phyloP scores from a whole-genome alignment of 2,113 vertebrate genomes.

The Aegotheles bennettii region DNA sequence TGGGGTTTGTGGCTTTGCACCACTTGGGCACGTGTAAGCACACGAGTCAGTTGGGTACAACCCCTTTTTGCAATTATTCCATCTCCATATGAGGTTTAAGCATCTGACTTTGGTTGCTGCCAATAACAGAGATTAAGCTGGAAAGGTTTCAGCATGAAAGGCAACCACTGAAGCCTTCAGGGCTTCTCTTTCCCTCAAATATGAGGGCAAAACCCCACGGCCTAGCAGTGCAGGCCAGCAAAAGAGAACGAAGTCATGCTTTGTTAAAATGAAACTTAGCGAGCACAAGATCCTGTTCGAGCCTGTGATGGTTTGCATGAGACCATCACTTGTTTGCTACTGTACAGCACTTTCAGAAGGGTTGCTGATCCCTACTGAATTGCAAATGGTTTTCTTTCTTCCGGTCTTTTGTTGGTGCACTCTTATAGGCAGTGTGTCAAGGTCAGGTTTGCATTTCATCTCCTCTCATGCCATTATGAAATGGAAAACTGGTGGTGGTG shows the following conservation, averaged over 20 bases:
- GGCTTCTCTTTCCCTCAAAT: neutral
- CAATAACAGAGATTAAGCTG: slow-evolving; percentile 50
- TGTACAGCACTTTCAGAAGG: neutral
- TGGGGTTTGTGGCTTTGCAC: neutral
- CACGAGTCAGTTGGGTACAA: slow-evolving; percentile 42
- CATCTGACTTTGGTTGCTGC: slow-evolving; percentile 63
- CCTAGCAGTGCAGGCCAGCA: neutral
- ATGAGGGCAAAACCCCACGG: neutral
- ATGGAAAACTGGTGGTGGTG: neutral
- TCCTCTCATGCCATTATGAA: neutral
- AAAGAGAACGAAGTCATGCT: neutral
- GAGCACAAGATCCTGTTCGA: neutral
- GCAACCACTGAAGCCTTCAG: neutral
- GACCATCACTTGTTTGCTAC: neutral
- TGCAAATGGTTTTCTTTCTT: neutral
- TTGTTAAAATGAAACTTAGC: neutral
- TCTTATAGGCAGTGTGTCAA: neutral
- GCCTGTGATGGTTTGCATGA: neutral
- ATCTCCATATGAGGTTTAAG: slow-evolving; percentile 61
- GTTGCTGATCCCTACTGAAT: neutral
- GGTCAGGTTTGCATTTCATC: neutral
- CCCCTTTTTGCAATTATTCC: slow-evolving; percentile 59
- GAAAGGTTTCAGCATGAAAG: neutral
- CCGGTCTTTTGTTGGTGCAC: neutral
- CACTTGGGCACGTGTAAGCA: neutral